Evolutionary conservation across 2,113 vertebrate genomes (phyloP).

Genomic region (Columba janthina): DNA sequence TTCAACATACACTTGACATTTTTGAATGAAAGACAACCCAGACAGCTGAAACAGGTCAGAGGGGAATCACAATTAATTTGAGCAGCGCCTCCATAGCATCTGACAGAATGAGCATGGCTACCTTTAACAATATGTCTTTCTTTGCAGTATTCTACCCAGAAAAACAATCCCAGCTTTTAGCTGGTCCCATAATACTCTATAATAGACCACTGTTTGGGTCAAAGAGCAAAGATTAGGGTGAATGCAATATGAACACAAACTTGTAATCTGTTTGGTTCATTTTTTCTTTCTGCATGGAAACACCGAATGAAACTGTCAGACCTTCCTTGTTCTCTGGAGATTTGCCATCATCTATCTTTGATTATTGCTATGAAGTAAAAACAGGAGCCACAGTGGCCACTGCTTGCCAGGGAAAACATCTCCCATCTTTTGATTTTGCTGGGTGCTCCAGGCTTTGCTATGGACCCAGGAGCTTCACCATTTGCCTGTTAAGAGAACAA

Average conservation of each 20-base stretch:
- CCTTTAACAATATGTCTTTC: background rate
- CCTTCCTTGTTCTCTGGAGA: background rate
- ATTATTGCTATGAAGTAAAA: background rate
- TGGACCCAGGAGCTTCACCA: background rate
- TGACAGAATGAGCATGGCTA: background rate
- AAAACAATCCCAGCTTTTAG: background rate
- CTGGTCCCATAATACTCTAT: background rate
- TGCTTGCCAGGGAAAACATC: background rate
- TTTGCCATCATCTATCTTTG: background rate
- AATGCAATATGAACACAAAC: background rate
- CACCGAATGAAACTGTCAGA: background rate
- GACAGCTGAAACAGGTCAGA: background rate
- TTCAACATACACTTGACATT: background rate
- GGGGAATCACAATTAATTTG: background rate
- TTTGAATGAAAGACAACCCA: background rate
- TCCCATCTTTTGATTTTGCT: background rate
- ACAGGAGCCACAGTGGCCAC: rapidly evolving
- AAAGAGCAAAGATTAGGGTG: background rate
- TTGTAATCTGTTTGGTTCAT: background rate
- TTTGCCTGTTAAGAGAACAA: background rate
- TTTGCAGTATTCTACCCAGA: background rate
- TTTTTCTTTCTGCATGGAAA: background rate
- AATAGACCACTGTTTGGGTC: background rate
- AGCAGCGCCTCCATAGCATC: rapidly evolving
- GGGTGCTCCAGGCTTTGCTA: background rate